A percentile compares a stretch with the other conserved stretches of the same genome.
phyloP scores from a whole-genome alignment of 2,797 vertebrate genomes.

The Myotis myotis region DNA sequence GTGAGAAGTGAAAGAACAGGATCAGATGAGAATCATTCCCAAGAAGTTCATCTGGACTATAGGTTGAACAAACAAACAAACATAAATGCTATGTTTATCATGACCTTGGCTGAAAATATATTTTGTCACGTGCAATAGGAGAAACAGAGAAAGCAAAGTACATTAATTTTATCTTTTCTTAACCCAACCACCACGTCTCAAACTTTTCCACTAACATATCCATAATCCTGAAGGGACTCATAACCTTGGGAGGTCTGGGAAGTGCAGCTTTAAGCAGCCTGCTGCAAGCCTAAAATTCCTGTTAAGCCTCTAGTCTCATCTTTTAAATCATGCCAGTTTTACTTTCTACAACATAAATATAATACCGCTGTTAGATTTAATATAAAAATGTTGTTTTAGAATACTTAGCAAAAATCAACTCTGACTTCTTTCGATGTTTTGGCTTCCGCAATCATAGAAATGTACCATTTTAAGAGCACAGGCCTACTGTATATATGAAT shows the following conservation, averaged over 20 bases:
- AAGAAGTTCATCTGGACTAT: conserved; percentile 34
- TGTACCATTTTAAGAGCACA: conserved; percentile 27
- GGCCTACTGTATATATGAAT: not conserved
- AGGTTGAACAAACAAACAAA: conserved; percentile 29
- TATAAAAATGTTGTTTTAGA: conserved; percentile 29
- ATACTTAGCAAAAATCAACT: conserved; percentile 27
- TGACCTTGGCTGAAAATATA: conserved; percentile 29
- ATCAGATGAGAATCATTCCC: conserved; percentile 9
- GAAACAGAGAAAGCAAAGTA: not conserved
- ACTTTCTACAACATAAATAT: conserved; percentile 15
- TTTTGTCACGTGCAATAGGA: not conserved
- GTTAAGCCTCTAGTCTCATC: conserved; percentile 25
- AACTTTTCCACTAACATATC: conserved; percentile 29
- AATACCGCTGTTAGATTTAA: conserved; percentile 46
- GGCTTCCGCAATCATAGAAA: conserved; percentile 29
- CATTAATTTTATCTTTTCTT: conserved; percentile 59
- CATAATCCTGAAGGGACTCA: conserved; percentile 25
- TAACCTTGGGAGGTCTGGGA: conserved; percentile 6
- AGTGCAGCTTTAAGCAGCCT: conserved; percentile 40
- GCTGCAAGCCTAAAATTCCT: conserved; percentile 44
- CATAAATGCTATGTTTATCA: conserved; percentile 38
- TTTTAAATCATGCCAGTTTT: conserved; percentile 52
- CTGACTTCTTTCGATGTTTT: conserved; percentile 40
- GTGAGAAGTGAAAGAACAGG: not conserved
- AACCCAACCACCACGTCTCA: conserved; percentile 18